These are phyloP conservation scores for Epizoanthus illoricatus DNA, from an alignment of 92 coral and sea anemone species.

Conservation along the genomic window DNA sequence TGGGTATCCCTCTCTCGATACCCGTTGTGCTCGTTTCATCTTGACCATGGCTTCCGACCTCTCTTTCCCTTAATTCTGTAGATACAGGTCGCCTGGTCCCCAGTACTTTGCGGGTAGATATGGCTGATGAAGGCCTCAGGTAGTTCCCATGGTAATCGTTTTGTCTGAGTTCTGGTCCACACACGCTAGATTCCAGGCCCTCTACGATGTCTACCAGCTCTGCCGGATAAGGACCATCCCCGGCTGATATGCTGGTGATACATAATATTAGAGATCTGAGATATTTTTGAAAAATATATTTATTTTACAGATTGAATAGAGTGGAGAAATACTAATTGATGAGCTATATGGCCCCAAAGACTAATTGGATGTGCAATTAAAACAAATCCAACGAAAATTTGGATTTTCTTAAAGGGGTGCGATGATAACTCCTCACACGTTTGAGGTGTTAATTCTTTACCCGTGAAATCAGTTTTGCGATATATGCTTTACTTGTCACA, in stretches of 20 bases:
- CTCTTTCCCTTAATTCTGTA: too few relatives aligned
- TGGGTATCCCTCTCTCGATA: background rate
- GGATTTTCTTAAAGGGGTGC: too few relatives aligned
- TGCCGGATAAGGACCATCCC: constrained; percentile 10
- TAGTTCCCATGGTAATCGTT: constrained; percentile 7
- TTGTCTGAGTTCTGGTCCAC: background rate
- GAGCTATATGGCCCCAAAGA: background rate
- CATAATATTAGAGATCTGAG: background rate
- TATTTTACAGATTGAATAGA: background rate
- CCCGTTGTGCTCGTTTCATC: background rate
- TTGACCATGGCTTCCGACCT: background rate
- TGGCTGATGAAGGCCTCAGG: constrained; percentile 10
- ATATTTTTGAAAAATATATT: background rate
- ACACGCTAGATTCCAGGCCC: constrained; percentile 13
- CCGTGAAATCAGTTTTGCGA: too few relatives aligned
- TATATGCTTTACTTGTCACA: too few relatives aligned
- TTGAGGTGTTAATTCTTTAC: too few relatives aligned
- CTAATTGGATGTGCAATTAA: too few relatives aligned
- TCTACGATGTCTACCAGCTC: constrained; percentile 21
- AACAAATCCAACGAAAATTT: too few relatives aligned
- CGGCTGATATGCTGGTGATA: background rate
- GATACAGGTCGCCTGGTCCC: background rate
- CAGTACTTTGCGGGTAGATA: background rate
- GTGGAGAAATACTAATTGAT: background rate
- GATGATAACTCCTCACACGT: too few relatives aligned